These are phyloP conservation scores for Drosophila setifemur DNA, from an alignment of 1,140 invertebrate species.

Conservation along the genomic window DNA sequence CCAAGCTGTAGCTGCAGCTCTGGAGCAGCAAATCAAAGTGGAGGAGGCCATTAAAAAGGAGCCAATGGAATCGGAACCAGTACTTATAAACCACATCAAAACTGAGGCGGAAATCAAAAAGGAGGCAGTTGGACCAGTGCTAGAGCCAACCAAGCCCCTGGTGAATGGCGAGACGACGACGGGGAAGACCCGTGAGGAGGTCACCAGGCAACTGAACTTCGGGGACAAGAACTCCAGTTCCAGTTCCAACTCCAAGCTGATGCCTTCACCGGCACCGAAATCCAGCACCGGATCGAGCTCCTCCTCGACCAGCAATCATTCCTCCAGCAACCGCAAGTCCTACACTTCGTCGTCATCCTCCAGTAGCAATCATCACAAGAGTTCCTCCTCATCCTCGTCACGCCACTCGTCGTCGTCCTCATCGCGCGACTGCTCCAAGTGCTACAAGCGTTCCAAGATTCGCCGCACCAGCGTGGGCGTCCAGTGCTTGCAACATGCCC, in stretches of 20 bases:
- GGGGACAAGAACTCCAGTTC: conserved; percentile 5
- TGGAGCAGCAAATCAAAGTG: conserved; percentile 46
- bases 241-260: conserved; percentile 41
- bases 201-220: conserved; percentile 71
- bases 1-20: conserved; percentile 12
- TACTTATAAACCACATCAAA: conserved; percentile 42
- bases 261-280: conserved; percentile 73
- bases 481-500: conserved; percentile 83
- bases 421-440: conserved; percentile 84
- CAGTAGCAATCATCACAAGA: conserved; percentile 55
- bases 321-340: conserved; percentile 53
- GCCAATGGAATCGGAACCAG: conserved; percentile 2
- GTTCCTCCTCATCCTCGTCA: conserved; percentile 58
- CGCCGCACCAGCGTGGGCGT: conserved; percentile 86
- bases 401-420: conserved; percentile 63
- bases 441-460: conserved; percentile 85
- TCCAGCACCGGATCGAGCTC: conserved; percentile 19
- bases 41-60: conserved; percentile 37
- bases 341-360: conserved; percentile 57
- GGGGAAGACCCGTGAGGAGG: conserved; percentile 69
- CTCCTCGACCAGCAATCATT: conserved; percentile 51
- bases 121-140: too few relatives aligned
- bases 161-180: conserved; percentile 42
- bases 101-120: conserved; percentile 61
- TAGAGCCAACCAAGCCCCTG: conserved; percentile 21